Evolutionary conservation across 2,888 invertebrate species (phyloP), one percentile per base, ranked within the genome.

Genomic region (Leptopilina syphax): DNA sequence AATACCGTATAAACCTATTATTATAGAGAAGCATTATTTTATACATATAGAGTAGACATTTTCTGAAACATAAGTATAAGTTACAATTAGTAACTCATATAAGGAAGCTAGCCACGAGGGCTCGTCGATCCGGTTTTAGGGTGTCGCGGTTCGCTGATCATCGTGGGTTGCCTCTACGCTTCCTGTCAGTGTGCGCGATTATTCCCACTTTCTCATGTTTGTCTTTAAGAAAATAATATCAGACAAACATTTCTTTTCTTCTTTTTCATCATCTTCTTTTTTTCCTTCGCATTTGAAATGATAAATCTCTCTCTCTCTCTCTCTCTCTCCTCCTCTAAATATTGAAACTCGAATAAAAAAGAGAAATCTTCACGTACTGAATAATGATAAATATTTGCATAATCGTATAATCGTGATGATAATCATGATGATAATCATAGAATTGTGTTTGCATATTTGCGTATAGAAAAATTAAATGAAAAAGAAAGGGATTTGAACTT

Each of bases 91-190:
- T 13, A 34, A 34, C 80, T 82, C 82, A 80, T 80, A 83, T 82
- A 81, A 84, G 84, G 81, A 85, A 82, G 84, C 82, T 82, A 65
- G 79, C 79, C 80, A 80, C 80, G 81, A 76, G 82, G 85, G 83
- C 79, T 85, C 83, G 81, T 77, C 83, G 80, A 84, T 85, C 87
- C 86, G 85, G 85, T 86, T 87, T 44, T 88, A 87, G 86, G 88
- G 86, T 86, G 88, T 85, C 78, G 83, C 86, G 87, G 85, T 87
- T 87, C 83, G 87, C 81, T 87, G 86, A 81, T 81, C 84, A 79
- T 84, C 81, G 81, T 83, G 76, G 82, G 82, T 81, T 82, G 83
- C 80, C 83, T 65, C 81, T 85, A 82, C 44, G 44, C 83, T 87
- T 87, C 86, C 85, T 87, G 83, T 80, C 85, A 82, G 84, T 80